Evolutionary conservation across 2,888 invertebrate species (phyloP).

Genomic region (Rhopalosiphum nymphaeae): DNA sequence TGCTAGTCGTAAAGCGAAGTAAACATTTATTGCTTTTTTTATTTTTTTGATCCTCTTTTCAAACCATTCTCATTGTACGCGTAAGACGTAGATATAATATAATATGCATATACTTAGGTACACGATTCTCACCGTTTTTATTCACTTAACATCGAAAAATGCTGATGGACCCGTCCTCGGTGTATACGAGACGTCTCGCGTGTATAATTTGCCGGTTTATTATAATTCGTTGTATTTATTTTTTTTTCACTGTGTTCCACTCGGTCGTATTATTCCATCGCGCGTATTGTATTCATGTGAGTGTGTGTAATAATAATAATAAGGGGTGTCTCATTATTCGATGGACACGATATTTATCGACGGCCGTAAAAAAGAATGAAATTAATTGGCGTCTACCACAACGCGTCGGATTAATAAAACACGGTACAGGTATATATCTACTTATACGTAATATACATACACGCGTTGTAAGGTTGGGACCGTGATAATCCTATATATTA

Average conservation of each 20-base stretch:
- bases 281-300: neutral
- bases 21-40: slow-evolving; percentile 1
- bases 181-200: neutral
- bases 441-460: neutral
- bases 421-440: neutral
- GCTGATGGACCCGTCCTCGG: neutral
- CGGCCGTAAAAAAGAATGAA: slow-evolving; percentile 60
- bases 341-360: slow-evolving; percentile 53
- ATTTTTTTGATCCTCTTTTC: neutral
- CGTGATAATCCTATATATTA: neutral
- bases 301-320: slow-evolving; percentile 8
- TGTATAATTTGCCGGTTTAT: slow-evolving; percentile 54
- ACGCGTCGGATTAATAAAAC: slow-evolving; percentile 53
- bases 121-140: neutral
- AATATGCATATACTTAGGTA: neutral
- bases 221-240: slow-evolving; percentile 24
- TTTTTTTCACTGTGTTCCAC: neutral
- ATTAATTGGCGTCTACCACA: slow-evolving; percentile 52
- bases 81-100: neutral
- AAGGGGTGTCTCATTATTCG: slow-evolving; percentile 58
- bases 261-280: neutral
- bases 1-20: neutral
- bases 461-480: neutral
- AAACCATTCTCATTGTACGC: neutral
- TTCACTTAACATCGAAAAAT: slow-evolving; percentile 27